Base-by-base conservation (phyloP, 2,888 invertebrate genomes). In the Disparrhopalites patrizii region DNA sequence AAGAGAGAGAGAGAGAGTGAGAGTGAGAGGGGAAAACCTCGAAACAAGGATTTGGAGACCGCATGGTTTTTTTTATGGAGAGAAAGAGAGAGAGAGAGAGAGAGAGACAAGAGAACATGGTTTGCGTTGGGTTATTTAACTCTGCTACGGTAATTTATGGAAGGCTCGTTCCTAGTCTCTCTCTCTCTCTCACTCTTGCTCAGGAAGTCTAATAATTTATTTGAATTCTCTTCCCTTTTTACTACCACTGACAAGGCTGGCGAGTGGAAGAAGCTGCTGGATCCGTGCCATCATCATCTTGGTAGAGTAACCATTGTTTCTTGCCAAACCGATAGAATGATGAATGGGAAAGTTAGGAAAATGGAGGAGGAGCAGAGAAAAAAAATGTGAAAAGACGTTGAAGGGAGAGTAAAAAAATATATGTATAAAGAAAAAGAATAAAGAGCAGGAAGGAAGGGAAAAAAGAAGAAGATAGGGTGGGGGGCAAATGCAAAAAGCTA, bases 201-300 rank as follows among this genome's bases (percentile, higher is more conserved):
- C 31, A 54, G 31, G 31, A 54, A 31, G 54, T 31, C 31, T 31
- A 54, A 54, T 54, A 54, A 54, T 54, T 54, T 54, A 54, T 54
- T 54, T 54, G 54, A 54, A 28, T 54, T 54, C 33, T 31, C 31
- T 52, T 36, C 25, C 23, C 47, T 25, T 47, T 47, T 47, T 47
- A 47, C 47, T 47, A 47, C 25, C 47, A 20, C 23, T 47, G 25
- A 3, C 23, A 47, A 7, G 23, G 20, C 36, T 36, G 15, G 8
- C 7, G 7, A 36, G 23, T 7, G 47, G 23, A 47, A 5, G 47
- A 47, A n/a, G 23, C 5, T 23, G 23, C 47, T 47, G 47, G 47
- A 47, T 18, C 47, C 23, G 8, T 47, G 47, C 47, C 47, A 47
- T 47, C 23, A 47, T 47, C 23, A 10, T 47, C n/a, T n/a, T n/a